Conservation (phyloP, 2,888 invertebrate species). For the Cyaniris semiargus region DNA sequence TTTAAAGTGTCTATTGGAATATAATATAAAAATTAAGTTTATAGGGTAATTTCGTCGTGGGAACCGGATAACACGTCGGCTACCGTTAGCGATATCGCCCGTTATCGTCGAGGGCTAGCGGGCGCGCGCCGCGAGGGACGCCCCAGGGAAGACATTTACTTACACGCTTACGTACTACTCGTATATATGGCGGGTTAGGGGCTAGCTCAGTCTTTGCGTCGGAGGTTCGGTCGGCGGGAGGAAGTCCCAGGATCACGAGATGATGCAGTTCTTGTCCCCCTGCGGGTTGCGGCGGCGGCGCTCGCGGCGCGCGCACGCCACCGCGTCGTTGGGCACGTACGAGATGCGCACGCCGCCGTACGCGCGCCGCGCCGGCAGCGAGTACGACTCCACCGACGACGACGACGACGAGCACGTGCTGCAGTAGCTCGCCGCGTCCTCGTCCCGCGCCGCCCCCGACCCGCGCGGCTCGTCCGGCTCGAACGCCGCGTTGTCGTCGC, state of each 20-base stretch:
- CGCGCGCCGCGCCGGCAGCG: slow-evolving; percentile 89
- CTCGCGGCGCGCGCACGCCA: slow-evolving; percentile 89
- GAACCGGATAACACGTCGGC: background rate
- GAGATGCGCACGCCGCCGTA: slow-evolving; percentile 94
- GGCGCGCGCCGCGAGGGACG: slow-evolving; percentile 22
- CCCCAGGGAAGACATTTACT: slow-evolving; percentile 53
- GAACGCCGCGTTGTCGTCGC: slow-evolving; percentile 73
- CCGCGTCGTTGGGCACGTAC: slow-evolving; percentile 95
- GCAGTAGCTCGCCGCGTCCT: slow-evolving; percentile 87
- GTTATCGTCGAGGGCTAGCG: background rate
- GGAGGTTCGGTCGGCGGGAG: slow-evolving; percentile 67
- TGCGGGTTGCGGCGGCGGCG: slow-evolving; percentile 81
- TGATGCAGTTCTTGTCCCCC: slow-evolving; percentile 91
- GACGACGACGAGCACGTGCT: slow-evolving; percentile 96
- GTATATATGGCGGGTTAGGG: slow-evolving; percentile 69
- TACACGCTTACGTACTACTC: slow-evolving; percentile 53
- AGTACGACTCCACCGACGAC: slow-evolving; percentile 93
- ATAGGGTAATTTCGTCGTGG: background rate
- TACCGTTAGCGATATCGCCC: background rate
- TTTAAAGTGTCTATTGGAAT: background rate
- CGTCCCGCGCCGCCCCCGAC: slow-evolving; percentile 67
- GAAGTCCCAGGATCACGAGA: slow-evolving; percentile 85
- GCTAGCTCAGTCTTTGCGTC: slow-evolving; percentile 76
- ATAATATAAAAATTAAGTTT: background rate
- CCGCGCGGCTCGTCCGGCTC: slow-evolving; percentile 68